phyloP scores from a whole-genome alignment of 2,113 vertebrate species.

The Melospiza melodia region DNA sequence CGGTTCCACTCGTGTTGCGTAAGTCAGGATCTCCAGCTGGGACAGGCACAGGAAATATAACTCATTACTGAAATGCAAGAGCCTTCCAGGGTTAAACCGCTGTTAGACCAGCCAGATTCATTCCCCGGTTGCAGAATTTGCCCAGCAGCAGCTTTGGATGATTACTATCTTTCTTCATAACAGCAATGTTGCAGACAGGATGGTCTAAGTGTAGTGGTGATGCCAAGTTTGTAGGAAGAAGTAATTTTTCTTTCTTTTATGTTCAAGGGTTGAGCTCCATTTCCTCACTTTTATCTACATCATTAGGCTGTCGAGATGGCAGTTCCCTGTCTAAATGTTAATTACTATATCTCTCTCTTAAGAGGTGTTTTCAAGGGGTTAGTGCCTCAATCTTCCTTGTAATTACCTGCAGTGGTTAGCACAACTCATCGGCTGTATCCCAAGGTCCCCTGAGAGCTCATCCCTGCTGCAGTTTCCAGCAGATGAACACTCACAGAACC shows the following conservation, averaged over 20 bases:
- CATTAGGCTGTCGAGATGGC: neutral
- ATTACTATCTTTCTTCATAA: slow-evolving; percentile 15
- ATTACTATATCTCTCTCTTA: slow-evolving; percentile 24
- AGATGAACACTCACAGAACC: slow-evolving; percentile 10
- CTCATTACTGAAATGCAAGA: slow-evolving; percentile 15
- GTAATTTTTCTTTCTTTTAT: neutral
- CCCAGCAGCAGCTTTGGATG: slow-evolving; percentile 8
- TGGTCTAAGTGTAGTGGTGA: neutral
- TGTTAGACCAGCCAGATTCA: neutral
- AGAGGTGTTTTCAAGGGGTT: slow-evolving; percentile 24
- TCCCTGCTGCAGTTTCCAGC: neutral
- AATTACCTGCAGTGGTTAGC: slow-evolving; percentile 13
- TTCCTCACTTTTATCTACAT: slow-evolving; percentile 26
- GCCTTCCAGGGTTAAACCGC: neutral
- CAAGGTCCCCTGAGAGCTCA: neutral
- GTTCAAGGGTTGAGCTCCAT: slow-evolving; percentile 2
- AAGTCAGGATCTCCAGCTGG: slow-evolving; percentile 32
- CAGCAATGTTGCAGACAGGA: neutral
- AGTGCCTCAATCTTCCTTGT: slow-evolving; percentile 2
- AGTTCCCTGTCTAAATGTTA: slow-evolving; percentile 14
- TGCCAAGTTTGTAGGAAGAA: slow-evolving; percentile 3
- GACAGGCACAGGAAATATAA: slow-evolving; percentile 15
- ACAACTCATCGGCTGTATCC: neutral
- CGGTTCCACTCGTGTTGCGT: neutral
- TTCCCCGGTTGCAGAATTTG: slow-evolving; percentile 6